A percentile compares a stretch with the other conserved stretches of the same genome.
These are phyloP conservation scores for Myopa tessellatipennis DNA, from an alignment of 2,888 invertebrate species.

Conservation along the genomic window DNA sequence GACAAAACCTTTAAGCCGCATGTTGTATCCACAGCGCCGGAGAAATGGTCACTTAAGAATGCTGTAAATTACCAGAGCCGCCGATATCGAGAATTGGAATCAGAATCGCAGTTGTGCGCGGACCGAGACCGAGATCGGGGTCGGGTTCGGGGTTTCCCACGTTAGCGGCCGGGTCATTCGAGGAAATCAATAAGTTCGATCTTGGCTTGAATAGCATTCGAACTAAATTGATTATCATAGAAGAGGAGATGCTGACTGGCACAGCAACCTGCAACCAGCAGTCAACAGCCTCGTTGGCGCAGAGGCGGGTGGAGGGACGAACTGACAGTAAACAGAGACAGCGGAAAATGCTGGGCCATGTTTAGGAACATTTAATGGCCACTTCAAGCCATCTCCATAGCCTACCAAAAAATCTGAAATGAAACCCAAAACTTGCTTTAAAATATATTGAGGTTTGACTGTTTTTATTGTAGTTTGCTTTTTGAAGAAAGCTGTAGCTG, in stretches of 20 bases:
- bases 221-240: background rate
- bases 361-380: conserved; percentile 60
- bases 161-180: conserved; percentile 15
- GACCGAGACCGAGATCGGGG: too few relatives aligned
- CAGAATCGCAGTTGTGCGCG: too few relatives aligned
- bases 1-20: conserved; percentile 51
- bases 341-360: too few relatives aligned
- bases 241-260: conserved; percentile 27
- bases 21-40: conserved; percentile 49
- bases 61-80: conserved; percentile 38
- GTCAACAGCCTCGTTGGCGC: background rate
- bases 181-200: conserved; percentile 23
- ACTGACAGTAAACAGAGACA: too few relatives aligned
- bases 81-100: background rate
- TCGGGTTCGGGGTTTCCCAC: conserved; percentile 20
- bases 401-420: conserved; percentile 42
- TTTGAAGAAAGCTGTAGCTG: conserved; percentile 49
- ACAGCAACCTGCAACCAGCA: conserved; percentile 39
- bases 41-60: conserved; percentile 44
- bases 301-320: conserved; percentile 42
- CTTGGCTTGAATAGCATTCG: background rate
- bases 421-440: conserved; percentile 23
- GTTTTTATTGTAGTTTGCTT: conserved; percentile 44
- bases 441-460: conserved; percentile 38
- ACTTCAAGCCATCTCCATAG: conserved; percentile 61